A percentile compares a stretch with the other conserved stretches of the same genome.
These are phyloP conservation scores for Xenopus laevis DNA, from an alignment of 2,113 vertebrate species.

Conservation along the genomic window DNA sequence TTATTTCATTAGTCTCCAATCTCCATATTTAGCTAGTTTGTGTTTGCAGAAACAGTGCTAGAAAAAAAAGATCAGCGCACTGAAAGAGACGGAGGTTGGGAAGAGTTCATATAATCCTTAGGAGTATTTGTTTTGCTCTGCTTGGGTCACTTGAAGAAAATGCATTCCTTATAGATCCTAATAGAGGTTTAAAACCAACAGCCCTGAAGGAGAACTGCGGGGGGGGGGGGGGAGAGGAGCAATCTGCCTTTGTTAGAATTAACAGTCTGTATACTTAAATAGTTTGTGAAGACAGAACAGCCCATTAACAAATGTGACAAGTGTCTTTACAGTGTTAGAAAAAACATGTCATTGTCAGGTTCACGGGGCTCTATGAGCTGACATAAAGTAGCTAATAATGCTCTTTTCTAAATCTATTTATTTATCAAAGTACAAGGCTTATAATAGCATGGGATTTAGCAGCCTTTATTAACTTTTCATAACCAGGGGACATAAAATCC, in stretches of 20 bases:
- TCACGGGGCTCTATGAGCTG: slow-evolving; percentile 34
- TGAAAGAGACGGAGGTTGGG: slow-evolving; percentile 41
- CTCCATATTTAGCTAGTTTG: background rate
- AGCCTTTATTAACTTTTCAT: too few species aligned
- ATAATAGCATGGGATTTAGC: background rate
- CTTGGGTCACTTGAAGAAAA: slow-evolving; percentile 44
- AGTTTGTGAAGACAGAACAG: slow-evolving; percentile 45
- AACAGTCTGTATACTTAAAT: slow-evolving; percentile 11
- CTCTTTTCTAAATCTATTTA: background rate
- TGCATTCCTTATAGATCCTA: slow-evolving; percentile 38
- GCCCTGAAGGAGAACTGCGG: slow-evolving; percentile 13
- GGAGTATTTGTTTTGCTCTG: slow-evolving; percentile 41
- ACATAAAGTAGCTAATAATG: slow-evolving; percentile 25
- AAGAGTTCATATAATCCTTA: slow-evolving; percentile 37
- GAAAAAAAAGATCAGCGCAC: slow-evolving; percentile 17
- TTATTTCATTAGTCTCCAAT: too few species aligned
- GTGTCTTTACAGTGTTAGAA: slow-evolving; percentile 44
- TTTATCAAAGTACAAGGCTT: background rate
- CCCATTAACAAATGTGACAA: slow-evolving; percentile 44
- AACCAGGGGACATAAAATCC: too few species aligned
- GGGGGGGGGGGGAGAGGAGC: slow-evolving; percentile 32
- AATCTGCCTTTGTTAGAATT: slow-evolving; percentile 42
- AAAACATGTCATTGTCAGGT: slow-evolving; percentile 43
- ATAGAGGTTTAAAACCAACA: slow-evolving; percentile 49
- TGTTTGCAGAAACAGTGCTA: slow-evolving; percentile 47